These are phyloP conservation scores for Halichondria panicea DNA, from an alignment of 37 sponge, comb jelly and placozoan species.

Conservation along the genomic window DNA sequence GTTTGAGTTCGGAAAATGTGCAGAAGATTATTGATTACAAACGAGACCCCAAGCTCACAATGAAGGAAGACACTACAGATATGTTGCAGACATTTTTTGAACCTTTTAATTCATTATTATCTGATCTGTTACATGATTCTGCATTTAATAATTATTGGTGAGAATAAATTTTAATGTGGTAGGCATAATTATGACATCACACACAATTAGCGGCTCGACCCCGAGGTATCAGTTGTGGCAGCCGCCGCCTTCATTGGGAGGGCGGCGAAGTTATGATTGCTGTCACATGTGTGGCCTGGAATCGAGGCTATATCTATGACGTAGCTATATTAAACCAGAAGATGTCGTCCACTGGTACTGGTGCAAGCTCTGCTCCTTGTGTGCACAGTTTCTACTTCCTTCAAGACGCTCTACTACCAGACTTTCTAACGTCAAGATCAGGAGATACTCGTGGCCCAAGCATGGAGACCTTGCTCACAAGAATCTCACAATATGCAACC, in stretches of 20 bases:
- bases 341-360: not conserved
- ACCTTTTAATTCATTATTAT: conserved; percentile 24
- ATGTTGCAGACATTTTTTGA: conserved; percentile 21
- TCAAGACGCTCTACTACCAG: conserved; percentile 2
- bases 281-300: too few species aligned
- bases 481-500: conserved; percentile 22
- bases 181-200: too few species aligned
- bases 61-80: conserved; percentile 36
- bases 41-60: conserved; percentile 15
- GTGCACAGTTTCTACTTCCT: conserved; percentile 1
- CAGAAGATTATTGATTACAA: conserved; percentile 12
- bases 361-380: not conserved
- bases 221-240: too few species aligned
- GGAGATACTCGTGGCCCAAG: not conserved
- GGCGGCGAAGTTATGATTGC: too few species aligned
- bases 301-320: too few species aligned
- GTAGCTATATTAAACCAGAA: not conserved
- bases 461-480: too few species aligned
- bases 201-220: too few species aligned
- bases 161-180: too few species aligned
- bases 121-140: conserved; percentile 14
- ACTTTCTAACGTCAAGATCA: not conserved
- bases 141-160: too few species aligned
- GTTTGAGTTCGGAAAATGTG: not conserved
- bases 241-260: too few species aligned